These are phyloP conservation scores for Pyrrhura leucotis DNA, from an alignment of 2,797 vertebrate genomes.

Conservation along the genomic window DNA sequence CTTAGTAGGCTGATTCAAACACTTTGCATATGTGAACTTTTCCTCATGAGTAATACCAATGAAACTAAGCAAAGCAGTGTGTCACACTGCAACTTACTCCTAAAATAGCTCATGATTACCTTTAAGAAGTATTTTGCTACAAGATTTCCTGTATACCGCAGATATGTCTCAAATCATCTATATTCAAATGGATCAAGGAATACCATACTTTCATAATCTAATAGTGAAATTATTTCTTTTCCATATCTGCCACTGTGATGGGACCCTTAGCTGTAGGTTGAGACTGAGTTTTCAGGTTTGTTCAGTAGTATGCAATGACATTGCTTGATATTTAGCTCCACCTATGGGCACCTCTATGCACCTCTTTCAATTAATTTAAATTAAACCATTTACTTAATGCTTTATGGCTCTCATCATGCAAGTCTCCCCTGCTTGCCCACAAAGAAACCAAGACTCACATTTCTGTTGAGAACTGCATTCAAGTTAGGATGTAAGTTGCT, in stretches of 20 bases:
- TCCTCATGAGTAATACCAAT: neutral
- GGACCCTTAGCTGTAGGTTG: neutral
- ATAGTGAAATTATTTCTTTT: neutral
- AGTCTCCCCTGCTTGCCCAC: neutral
- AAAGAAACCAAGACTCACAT: neutral
- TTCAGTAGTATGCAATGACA: neutral
- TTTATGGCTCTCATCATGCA: accelerated
- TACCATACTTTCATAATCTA: neutral
- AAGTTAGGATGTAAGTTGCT: neutral
- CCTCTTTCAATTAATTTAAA: neutral
- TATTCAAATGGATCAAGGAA: neutral
- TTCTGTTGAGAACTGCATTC: neutral
- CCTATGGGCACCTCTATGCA: neutral
- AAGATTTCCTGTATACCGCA: neutral
- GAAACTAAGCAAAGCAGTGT: neutral
- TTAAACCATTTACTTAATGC: accelerated
- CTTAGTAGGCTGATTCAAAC: neutral
- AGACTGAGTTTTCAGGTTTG: neutral
- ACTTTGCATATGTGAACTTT: neutral
- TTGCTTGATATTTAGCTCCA: slow-evolving; percentile 53
- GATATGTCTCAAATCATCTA: neutral
- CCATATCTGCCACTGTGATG: neutral
- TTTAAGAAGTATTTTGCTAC: neutral
- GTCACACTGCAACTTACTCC: neutral
- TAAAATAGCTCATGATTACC: neutral